phyloP scores from a whole-genome alignment of 1,140 invertebrate species.

The Trichonephila clavipes region DNA sequence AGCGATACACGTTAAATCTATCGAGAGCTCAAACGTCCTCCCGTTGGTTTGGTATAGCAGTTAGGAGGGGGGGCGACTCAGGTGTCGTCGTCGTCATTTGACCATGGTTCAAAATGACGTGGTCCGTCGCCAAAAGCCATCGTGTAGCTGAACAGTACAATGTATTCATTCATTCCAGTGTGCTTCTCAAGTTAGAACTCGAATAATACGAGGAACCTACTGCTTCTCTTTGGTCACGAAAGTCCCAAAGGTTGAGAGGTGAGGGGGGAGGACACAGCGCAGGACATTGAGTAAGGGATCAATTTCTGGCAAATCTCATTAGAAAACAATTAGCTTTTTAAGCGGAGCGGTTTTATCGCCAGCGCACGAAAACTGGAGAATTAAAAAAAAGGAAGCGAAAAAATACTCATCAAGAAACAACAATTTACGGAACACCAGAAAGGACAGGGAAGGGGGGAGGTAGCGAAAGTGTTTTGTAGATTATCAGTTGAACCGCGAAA shows the following conservation, averaged over 20 bases:
- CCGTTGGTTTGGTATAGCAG: no score
- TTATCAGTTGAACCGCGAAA: conserved; percentile 40
- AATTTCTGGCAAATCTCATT: conserved; percentile 58
- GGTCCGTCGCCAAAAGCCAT: no score
- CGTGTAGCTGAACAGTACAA: no score
- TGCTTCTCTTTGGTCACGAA: background rate
- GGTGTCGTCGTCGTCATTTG: no score
- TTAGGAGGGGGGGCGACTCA: no score
- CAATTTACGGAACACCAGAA: conserved; percentile 29
- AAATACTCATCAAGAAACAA: conserved; percentile 70
- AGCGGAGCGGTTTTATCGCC: conserved; percentile 58
- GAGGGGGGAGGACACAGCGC: background rate
- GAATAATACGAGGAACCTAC: background rate
- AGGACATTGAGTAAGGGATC: background rate
- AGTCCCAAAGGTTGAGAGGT: background rate
- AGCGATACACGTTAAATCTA: no score
- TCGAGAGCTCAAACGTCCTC: no score
- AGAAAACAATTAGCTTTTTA: conserved; percentile 73
- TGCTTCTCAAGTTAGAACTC: no score
- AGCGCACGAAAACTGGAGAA: background rate
- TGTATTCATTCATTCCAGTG: no score
- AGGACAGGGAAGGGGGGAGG: background rate
- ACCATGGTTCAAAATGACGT: no score
- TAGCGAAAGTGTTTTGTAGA: conserved; percentile 8
- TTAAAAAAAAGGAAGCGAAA: conserved; percentile 25